A percentile compares a stretch with the other conserved stretches of the same genome.
phyloP scores from a whole-genome alignment of 2,797 vertebrate species.

The Acanthis flammea region DNA sequence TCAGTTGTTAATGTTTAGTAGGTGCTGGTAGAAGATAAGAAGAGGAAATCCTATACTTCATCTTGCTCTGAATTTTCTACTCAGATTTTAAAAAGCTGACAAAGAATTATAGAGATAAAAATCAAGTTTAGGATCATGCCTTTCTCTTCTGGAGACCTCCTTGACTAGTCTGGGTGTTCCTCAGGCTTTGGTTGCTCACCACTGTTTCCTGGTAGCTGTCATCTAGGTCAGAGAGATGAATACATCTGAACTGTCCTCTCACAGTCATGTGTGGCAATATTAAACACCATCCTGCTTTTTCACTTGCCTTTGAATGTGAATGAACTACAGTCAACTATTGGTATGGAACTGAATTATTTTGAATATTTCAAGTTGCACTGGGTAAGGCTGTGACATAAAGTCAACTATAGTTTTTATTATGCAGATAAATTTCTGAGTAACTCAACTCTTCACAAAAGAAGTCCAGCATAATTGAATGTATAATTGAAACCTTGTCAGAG shows the following conservation, averaged over 20 bases:
- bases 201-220: neutral
- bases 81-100: neutral
- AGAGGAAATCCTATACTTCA: neutral
- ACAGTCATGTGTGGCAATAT: neutral
- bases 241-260: neutral
- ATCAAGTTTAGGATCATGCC: neutral
- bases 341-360: neutral
- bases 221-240: neutral
- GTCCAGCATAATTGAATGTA: neutral
- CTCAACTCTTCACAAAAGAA: neutral
- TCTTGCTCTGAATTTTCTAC: neutral
- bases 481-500: neutral
- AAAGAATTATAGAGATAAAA: neutral
- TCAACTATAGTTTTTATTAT: neutral
- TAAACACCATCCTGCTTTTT: neutral
- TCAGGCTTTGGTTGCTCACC: neutral
- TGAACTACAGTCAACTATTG: neutral
- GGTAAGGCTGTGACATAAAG: neutral
- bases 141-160: neutral
- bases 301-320: neutral
- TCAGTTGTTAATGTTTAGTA: neutral
- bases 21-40: neutral
- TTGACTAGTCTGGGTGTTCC: neutral
- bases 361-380: neutral
- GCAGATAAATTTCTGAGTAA: neutral